phyloP scores from a whole-genome alignment of 2,113 vertebrate genomes.

The Pachycephala philippinensis region DNA sequence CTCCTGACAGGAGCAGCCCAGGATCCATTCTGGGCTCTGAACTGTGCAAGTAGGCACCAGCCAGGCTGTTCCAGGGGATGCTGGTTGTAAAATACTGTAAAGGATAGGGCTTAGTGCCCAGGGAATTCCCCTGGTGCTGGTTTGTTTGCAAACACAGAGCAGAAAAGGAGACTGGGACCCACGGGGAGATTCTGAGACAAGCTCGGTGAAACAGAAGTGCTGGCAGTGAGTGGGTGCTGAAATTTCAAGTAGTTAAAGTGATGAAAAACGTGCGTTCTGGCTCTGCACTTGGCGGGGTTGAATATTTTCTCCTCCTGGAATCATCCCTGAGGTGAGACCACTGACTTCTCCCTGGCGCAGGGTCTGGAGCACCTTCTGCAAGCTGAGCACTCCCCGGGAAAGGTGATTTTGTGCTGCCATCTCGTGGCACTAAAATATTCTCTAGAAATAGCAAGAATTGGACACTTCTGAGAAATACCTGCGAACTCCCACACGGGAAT shows the following conservation, averaged over 20 bases:
- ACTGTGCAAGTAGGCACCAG: neutral
- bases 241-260: too few species aligned
- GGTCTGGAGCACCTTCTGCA: neutral
- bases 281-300: neutral
- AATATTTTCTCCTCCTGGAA: neutral
- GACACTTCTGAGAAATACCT: accelerated
- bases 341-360: accelerated
- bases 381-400: accelerated
- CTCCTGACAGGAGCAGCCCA: neutral
- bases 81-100: neutral
- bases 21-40: neutral
- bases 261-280: accelerated
- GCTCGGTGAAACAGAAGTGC: neutral
- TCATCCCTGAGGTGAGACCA: accelerated
- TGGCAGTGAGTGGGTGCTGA: neutral
- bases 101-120: neutral
- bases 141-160: neutral
- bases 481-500: accelerated
- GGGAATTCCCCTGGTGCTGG: neutral
- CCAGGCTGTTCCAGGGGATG: neutral
- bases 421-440: neutral
- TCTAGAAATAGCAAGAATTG: accelerated
- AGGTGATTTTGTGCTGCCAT: constrained; percentile 34
- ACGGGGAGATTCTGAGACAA: neutral
- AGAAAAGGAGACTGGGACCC: neutral